These are phyloP conservation scores for Osmerus eperlanus DNA, from an alignment of 2,113 vertebrate genomes.

Conservation along the genomic window DNA sequence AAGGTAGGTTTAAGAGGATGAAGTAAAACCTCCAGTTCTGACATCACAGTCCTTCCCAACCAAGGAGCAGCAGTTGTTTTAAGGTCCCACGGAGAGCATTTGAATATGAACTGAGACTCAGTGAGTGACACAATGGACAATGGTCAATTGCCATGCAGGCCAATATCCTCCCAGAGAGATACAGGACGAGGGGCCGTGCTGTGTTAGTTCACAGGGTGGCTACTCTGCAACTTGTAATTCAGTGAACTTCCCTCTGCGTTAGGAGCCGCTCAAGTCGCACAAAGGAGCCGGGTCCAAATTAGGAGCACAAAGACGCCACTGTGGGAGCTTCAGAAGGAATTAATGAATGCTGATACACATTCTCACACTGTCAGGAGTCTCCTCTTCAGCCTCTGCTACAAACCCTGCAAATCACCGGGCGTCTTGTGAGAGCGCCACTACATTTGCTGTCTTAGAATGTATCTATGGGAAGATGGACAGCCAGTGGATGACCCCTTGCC, in stretches of 20 bases:
- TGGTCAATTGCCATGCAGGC: constrained; percentile 51
- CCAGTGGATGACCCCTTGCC: background rate
- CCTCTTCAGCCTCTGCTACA: constrained; percentile 41
- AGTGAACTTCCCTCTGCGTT: constrained; percentile 58
- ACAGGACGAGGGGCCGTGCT: constrained; percentile 45
- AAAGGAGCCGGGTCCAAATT: constrained; percentile 69
- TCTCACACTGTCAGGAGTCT: constrained; percentile 57
- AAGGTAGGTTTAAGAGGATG: background rate
- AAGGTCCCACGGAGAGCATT: constrained; percentile 24
- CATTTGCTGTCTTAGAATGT: background rate
- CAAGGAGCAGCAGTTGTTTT: constrained; percentile 1
- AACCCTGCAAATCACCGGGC: constrained; percentile 17
- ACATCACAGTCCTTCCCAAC: background rate
- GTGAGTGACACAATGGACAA: constrained; percentile 49
- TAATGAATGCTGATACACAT: constrained; percentile 69
- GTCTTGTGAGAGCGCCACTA: background rate
- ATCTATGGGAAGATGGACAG: background rate
- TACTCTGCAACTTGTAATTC: constrained; percentile 54
- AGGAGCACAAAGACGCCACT: constrained; percentile 70
- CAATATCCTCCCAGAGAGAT: constrained; percentile 49
- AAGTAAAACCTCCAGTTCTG: background rate
- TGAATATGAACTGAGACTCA: constrained; percentile 40
- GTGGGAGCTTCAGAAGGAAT: constrained; percentile 65
- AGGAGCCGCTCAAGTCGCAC: constrained; percentile 64
- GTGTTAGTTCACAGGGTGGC: constrained; percentile 57